Evolutionary conservation across 2,113 vertebrate genomes (phyloP).

Genomic region (Hippocampus guttulatus): DNA sequence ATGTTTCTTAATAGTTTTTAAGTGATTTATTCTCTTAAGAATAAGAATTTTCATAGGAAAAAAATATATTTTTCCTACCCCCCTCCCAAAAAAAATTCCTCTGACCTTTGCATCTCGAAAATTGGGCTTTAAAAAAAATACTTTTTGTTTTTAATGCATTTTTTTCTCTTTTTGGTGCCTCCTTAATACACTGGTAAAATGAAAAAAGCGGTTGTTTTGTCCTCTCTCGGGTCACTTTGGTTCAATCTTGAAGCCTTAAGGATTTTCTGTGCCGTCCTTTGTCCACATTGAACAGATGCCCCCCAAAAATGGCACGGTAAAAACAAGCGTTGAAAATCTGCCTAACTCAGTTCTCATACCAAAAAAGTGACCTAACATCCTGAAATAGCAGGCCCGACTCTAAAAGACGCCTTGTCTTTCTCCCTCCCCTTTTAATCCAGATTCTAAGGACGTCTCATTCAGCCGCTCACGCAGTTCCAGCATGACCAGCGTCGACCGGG

Average conservation of each 20-base stretch:
- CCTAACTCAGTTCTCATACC: conserved; percentile 5
- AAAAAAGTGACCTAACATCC: not conserved
- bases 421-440: conserved; percentile 64
- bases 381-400: not conserved
- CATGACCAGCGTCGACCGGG: conserved; percentile 93
- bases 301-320: not conserved
- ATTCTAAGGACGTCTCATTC: conserved; percentile 90
- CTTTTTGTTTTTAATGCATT: not conserved
- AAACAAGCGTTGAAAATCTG: not conserved
- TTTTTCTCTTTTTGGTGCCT: not conserved
- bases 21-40: too few relatives aligned
- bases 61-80: too few relatives aligned
- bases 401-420: not conserved
- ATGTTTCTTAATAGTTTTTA: too few relatives aligned
- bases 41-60: too few relatives aligned
- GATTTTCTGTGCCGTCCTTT: not conserved
- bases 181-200: not conserved
- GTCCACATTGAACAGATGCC: not conserved
- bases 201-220: not conserved
- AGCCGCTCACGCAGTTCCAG: conserved; percentile 93
- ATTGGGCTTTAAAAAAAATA: not conserved
- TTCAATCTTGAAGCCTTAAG: not conserved
- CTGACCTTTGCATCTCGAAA: too few relatives aligned
- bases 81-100: too few relatives aligned
- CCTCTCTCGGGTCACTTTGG: not conserved